Evolutionary conservation across 2,888 invertebrate species (phyloP).

Genomic region (Steinernema carpocapsae): DNA sequence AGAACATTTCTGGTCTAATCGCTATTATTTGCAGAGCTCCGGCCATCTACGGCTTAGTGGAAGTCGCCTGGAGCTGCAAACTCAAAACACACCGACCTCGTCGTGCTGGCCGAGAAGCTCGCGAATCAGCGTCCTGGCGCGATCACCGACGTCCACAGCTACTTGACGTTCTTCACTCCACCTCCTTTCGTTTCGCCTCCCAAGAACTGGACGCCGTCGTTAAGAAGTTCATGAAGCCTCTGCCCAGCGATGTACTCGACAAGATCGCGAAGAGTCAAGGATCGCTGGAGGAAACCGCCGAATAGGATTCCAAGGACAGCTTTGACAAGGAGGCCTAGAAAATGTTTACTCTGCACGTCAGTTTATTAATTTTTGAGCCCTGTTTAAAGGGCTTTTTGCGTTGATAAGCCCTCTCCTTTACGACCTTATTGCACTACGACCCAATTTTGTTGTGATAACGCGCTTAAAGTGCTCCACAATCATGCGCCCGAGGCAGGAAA

Average conservation of each 20-base stretch:
- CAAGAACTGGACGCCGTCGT: neutral
- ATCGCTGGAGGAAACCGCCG: neutral
- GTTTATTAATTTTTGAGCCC: too few relatives aligned
- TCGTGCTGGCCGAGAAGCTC: neutral
- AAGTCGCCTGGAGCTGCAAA: constrained; percentile 12
- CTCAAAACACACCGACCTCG: neutral
- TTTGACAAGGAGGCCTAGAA: neutral
- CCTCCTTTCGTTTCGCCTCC: neutral
- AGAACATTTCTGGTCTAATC: neutral
- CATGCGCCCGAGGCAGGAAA: too few relatives aligned
- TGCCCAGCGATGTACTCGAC: neutral
- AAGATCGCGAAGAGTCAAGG: neutral
- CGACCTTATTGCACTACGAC: too few relatives aligned
- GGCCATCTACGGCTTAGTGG: neutral
- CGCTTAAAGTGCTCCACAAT: neutral
- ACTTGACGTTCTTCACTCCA: constrained; percentile 13
- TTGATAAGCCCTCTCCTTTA: too few relatives aligned
- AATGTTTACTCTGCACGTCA: too few relatives aligned
- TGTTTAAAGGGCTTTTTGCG: too few relatives aligned
- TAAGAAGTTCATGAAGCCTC: constrained; percentile 1
- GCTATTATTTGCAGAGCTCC: neutral
- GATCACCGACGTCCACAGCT: neutral
- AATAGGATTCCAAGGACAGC: neutral
- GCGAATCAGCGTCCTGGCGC: constrained; percentile 3
- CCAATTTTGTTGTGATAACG: neutral